Conservation (phyloP, 2,113 vertebrate species). For the Mirza zaza region DNA sequence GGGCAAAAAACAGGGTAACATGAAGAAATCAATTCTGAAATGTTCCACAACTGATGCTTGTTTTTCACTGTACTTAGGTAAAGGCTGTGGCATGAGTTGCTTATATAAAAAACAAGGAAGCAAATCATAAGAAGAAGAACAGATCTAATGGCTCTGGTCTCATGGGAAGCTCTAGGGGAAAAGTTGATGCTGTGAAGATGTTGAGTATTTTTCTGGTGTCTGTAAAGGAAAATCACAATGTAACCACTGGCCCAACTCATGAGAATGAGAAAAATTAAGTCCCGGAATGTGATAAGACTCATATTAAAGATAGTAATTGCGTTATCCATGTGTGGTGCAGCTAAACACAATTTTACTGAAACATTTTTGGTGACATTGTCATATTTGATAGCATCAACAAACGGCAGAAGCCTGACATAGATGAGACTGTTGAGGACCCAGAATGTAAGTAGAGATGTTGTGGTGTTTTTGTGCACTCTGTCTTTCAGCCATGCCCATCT, state of each 20-base stretch:
- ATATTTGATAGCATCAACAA: neutral
- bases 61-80: neutral
- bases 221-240: neutral
- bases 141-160: neutral
- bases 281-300: neutral
- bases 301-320: neutral
- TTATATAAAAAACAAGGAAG: neutral
- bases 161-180: neutral
- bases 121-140: neutral
- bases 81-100: neutral
- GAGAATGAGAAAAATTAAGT: neutral
- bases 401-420: neutral
- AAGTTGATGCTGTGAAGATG: neutral
- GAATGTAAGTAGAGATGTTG: neutral
- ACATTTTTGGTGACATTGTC: neutral
- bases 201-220: neutral
- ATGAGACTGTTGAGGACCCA: neutral
- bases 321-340: too few relatives aligned
- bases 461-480: neutral
- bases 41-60: neutral
- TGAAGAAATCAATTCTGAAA: neutral
- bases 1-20: neutral
- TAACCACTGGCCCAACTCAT: neutral
- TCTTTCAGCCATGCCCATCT: neutral
- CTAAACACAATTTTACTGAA: neutral